These are phyloP conservation scores for Drosophila rellima DNA, from an alignment of 2,888 invertebrate species.

Conservation along the genomic window DNA sequence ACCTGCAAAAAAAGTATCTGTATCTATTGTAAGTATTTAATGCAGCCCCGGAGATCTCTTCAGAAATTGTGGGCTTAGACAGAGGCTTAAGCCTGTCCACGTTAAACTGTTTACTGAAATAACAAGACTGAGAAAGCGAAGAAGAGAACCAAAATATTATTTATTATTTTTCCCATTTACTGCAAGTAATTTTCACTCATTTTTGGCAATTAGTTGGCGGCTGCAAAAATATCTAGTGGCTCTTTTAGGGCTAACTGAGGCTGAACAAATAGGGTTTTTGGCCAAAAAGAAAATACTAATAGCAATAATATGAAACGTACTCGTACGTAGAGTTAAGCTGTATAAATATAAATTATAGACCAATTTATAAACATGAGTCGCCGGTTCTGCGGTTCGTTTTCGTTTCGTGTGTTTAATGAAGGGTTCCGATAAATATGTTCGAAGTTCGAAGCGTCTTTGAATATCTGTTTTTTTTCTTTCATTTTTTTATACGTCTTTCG, in stretches of 20 bases:
- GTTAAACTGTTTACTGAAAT: conserved; percentile 76
- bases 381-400: conserved; percentile 40
- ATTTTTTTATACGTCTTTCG: conserved; percentile 1
- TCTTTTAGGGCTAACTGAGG: conserved; percentile 27
- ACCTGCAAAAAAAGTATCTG: conserved; percentile 42
- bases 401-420: conserved; percentile 73
- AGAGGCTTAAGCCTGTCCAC: conserved; percentile 47
- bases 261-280: conserved; percentile 38
- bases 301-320: conserved; percentile 35
- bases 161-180: conserved; percentile 55
- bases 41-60: conserved; percentile 28
- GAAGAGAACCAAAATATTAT: conserved; percentile 6
- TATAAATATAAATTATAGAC: conserved; percentile 82
- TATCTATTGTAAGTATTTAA: conserved; percentile 42
- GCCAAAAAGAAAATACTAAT: conserved; percentile 22
- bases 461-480: conserved; percentile 5
- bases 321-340: conserved; percentile 58
- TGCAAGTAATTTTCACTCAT: conserved; percentile 52
- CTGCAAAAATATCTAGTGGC: conserved; percentile 61
- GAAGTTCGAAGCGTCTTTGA: conserved; percentile 14
- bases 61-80: conserved; percentile 42
- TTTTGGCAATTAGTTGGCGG: conserved; percentile 72
- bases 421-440: conserved; percentile 63
- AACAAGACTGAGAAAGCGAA: conserved; percentile 63
- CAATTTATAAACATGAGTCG: conserved; percentile 83